These are phyloP conservation scores for Hoplostethus atlanticus DNA, from an alignment of 2,797 vertebrate species.

Conservation along the genomic window DNA sequence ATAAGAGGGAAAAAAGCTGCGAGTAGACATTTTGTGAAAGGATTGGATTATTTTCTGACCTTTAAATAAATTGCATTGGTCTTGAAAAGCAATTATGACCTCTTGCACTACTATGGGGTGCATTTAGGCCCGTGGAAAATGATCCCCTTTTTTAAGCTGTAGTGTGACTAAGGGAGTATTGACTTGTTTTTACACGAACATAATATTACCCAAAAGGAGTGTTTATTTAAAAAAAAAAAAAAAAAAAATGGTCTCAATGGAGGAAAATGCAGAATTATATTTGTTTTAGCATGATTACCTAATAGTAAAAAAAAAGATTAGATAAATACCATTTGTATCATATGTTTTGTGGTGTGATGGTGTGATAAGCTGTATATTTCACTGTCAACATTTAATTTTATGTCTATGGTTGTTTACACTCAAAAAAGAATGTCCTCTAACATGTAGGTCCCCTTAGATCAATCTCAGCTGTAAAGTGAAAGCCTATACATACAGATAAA, in stretches of 20 bases:
- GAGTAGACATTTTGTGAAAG: constrained; percentile 52
- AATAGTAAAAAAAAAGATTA: background rate
- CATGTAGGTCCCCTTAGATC: constrained; percentile 59
- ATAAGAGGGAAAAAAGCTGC: constrained; percentile 24
- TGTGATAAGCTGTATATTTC: constrained; percentile 42
- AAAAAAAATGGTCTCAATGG: background rate
- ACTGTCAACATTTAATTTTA: constrained; percentile 43
- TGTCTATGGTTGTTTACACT: constrained; percentile 46
- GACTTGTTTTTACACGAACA: constrained; percentile 8
- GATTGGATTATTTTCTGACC: constrained; percentile 67
- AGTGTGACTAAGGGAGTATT: constrained; percentile 22
- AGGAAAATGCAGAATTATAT: background rate
- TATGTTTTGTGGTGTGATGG: constrained; percentile 13
- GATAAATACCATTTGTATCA: constrained; percentile 34
- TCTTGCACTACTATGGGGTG: constrained; percentile 45
- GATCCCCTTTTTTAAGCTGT: constrained; percentile 31
- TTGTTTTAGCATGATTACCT: background rate
- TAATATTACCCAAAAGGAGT: constrained; percentile 3
- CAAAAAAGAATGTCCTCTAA: constrained; percentile 56
- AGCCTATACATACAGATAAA: constrained; percentile 57
- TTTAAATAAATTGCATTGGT: constrained; percentile 57
- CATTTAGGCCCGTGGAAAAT: constrained; percentile 50
- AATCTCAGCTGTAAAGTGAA: constrained; percentile 42
- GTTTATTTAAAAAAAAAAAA: constrained; percentile 2
- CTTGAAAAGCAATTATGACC: constrained; percentile 65